Percentiles rank a stretch among this genome's conserved stretches.
These are phyloP conservation scores for Periophthalmodon schlosseri DNA, from an alignment of 2,113 vertebrate genomes.

Conservation along the genomic window DNA sequence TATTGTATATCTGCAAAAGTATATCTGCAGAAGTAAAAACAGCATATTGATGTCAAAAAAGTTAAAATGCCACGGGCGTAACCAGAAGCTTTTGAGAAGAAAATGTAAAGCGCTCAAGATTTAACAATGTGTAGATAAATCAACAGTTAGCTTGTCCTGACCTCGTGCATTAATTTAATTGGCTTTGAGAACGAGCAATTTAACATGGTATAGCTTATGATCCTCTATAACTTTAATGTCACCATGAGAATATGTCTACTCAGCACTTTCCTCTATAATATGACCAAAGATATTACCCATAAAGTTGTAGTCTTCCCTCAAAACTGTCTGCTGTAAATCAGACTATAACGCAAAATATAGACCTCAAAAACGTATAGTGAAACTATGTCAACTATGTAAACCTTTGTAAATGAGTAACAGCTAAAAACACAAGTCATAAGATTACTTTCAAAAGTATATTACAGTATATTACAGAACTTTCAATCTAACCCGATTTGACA, in stretches of 20 bases:
- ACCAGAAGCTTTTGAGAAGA: slow-evolving; percentile 18
- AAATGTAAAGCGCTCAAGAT: slow-evolving; percentile 11
- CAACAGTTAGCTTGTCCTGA: slow-evolving; percentile 4
- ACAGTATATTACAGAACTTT: neutral
- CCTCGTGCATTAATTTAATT: slow-evolving; percentile 2
- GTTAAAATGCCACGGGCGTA: slow-evolving; percentile 19
- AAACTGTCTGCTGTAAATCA: neutral
- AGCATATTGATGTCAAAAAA: slow-evolving; percentile 9
- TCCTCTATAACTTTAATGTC: neutral
- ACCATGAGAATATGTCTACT: neutral
- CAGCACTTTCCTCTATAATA: neutral
- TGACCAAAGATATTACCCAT: neutral
- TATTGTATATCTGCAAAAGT: slow-evolving; percentile 22
- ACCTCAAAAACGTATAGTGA: neutral
- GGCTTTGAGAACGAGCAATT: neutral
- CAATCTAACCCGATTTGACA: neutral
- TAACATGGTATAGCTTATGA: slow-evolving; percentile 1
- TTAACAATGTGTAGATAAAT: slow-evolving; percentile 26
- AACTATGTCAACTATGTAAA: neutral
- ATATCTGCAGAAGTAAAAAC: neutral
- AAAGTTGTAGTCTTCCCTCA: neutral
- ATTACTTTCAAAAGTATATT: neutral
- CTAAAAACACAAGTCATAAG: neutral
- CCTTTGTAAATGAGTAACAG: neutral
- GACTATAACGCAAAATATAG: neutral